Evolutionary conservation across 2,113 vertebrate genomes (phyloP).

Genomic region (Urocolius indicus): DNA sequence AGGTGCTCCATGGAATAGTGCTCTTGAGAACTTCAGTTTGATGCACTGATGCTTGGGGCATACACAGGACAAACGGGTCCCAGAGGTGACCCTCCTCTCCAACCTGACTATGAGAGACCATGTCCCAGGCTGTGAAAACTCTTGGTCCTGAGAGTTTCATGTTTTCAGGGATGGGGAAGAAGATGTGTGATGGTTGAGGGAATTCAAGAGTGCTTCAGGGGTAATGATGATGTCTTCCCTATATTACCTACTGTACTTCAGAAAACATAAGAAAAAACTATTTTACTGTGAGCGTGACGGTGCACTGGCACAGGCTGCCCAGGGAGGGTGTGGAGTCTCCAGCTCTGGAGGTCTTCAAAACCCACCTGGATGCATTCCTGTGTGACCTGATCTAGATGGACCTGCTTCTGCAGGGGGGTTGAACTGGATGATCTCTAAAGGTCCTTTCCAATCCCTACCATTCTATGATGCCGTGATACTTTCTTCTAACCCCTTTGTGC

Average conservation of each 20-base stretch:
- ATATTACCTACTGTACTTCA: neutral
- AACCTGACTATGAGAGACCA: neutral
- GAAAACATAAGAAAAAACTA: no score
- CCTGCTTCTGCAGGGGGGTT: no score
- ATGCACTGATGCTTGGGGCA: neutral
- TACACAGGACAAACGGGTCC: neutral
- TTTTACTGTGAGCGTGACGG: no score
- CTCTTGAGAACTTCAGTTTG: neutral
- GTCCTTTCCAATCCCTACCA: no score
- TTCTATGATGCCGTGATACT: no score
- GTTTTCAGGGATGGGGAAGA: neutral
- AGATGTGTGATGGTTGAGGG: rapidly evolving
- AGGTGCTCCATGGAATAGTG: neutral
- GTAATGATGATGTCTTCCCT: neutral
- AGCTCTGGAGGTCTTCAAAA: no score
- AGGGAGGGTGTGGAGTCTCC: no score
- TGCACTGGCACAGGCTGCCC: no score
- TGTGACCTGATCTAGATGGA: no score
- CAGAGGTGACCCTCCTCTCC: neutral
- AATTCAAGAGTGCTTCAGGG: neutral
- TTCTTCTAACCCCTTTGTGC: neutral
- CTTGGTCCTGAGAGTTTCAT: neutral
- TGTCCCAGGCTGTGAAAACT: neutral
- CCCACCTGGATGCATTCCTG: no score
- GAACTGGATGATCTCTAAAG: no score